phyloP scores from a whole-genome alignment of 2,797 vertebrate genomes.

The Tangara arthus region DNA sequence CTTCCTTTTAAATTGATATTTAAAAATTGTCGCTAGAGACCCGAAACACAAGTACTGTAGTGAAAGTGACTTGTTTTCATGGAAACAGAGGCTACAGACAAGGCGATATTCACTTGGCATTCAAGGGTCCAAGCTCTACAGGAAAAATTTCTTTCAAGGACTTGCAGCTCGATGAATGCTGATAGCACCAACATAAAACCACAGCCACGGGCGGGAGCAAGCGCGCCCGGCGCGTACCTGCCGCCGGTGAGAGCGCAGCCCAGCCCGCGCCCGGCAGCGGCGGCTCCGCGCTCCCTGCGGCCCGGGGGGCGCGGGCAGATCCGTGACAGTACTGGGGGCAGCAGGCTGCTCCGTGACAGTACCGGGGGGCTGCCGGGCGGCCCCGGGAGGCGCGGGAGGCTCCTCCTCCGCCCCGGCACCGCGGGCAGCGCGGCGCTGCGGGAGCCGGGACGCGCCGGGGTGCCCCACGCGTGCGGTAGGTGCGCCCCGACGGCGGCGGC shows the following conservation, averaged over 20 bases:
- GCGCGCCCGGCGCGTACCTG: background rate
- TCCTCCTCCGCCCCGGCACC: background rate
- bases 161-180: background rate
- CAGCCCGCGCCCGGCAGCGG: background rate
- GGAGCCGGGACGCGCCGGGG: background rate
- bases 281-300: background rate
- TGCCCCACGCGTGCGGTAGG: background rate
- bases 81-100: background rate
- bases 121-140: background rate
- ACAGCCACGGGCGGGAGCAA: background rate
- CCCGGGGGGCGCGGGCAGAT: background rate
- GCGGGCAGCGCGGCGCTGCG: background rate
- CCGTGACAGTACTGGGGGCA: background rate
- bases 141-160: background rate
- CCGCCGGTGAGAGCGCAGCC: background rate
- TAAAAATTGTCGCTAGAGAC: background rate
- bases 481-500: background rate
- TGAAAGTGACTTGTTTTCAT: rapidly evolving
- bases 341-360: background rate
- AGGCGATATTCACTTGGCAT: rapidly evolving
- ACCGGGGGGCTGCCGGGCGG: background rate
- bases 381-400: background rate
- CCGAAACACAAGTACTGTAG: background rate
- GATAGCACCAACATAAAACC: background rate
- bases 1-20: background rate